These are phyloP conservation scores for Eretmocerus hayati DNA, from an alignment of 2,888 invertebrate genomes.

Conservation along the genomic window DNA sequence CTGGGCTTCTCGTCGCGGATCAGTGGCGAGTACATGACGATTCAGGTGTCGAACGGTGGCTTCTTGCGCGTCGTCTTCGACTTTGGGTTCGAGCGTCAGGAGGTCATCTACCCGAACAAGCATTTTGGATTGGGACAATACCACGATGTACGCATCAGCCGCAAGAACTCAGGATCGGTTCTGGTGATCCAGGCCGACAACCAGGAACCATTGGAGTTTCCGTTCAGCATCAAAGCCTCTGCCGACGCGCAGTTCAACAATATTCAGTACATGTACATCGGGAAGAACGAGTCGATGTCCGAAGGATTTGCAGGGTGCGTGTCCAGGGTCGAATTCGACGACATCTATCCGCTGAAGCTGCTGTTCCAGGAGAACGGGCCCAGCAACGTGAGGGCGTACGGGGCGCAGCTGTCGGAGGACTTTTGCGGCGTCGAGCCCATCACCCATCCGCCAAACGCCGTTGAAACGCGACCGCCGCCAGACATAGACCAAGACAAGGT, in stretches of 20 bases:
- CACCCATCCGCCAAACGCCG: conserved; percentile 79
- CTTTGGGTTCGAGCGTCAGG: conserved; percentile 93
- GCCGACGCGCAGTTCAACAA: conserved; percentile 97
- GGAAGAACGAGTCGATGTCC: conserved; percentile 82
- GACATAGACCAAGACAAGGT: conserved; percentile 68
- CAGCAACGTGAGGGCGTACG: conserved; percentile 68
- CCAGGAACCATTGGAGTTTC: conserved; percentile 74
- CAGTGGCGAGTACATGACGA: conserved; percentile 83
- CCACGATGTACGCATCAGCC: conserved; percentile 76
- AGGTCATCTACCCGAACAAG: conserved; percentile 82
- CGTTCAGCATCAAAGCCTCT: conserved; percentile 80
- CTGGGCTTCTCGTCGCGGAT: conserved; percentile 83
- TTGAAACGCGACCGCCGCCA: conserved; percentile 84
- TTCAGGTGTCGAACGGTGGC: conserved; percentile 92
- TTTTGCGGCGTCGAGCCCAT: conserved; percentile 95
- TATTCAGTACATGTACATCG: conserved; percentile 93
- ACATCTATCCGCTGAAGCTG: conserved; percentile 90
- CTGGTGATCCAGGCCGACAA: conserved; percentile 79
- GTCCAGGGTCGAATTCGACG: conserved; percentile 92
- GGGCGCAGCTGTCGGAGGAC: conserved; percentile 78
- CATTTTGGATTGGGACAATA: conserved; percentile 91
- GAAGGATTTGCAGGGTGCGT: conserved; percentile 93
- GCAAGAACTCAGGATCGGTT: conserved; percentile 73
- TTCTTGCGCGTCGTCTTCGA: conserved; percentile 91
- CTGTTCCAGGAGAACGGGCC: conserved; percentile 94